Percentiles rank a stretch among this genome's conserved stretches.
Evolutionary conservation across 92 coral and sea anemone genomes (phyloP).

Genomic region (Scolanthus callimorphus): DNA sequence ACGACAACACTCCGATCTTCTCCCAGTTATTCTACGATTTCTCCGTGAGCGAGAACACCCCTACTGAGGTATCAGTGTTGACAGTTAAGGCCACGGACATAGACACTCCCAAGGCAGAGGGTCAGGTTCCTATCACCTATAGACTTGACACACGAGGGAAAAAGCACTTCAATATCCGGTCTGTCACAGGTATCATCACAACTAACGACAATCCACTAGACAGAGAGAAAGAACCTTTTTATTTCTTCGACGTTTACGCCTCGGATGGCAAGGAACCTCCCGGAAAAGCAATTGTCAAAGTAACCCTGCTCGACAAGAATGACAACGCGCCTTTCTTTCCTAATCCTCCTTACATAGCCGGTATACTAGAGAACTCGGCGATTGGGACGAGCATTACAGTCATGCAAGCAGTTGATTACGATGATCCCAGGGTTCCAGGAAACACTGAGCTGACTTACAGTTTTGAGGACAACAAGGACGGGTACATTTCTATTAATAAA

Average conservation of each 20-base stretch:
- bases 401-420: slow-evolving; percentile 79
- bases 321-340: slow-evolving; percentile 78
- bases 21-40: slow-evolving; percentile 47
- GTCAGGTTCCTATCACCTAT: slow-evolving; percentile 54
- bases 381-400: slow-evolving; percentile 70
- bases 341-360: slow-evolving; percentile 75
- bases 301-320: slow-evolving; percentile 60
- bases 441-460: slow-evolving; percentile 66
- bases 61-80: slow-evolving; percentile 45
- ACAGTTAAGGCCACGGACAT: slow-evolving; percentile 57
- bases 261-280: slow-evolving; percentile 51
- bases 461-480: slow-evolving; percentile 62
- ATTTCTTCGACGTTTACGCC: slow-evolving; percentile 62
- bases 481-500: slow-evolving; percentile 54
- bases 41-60: slow-evolving; percentile 57
- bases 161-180: slow-evolving; percentile 59
- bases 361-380: slow-evolving; percentile 59
- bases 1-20: slow-evolving; percentile 82
- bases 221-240: slow-evolving; percentile 58
- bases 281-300: slow-evolving; percentile 69
- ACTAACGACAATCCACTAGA: slow-evolving; percentile 52
- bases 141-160: slow-evolving; percentile 48
- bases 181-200: slow-evolving; percentile 57
- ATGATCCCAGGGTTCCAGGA: slow-evolving; percentile 54
- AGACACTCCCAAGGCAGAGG: slow-evolving; percentile 45